phyloP scores from a whole-genome alignment of 2,113 vertebrate species.

The Verasper variegatus region DNA sequence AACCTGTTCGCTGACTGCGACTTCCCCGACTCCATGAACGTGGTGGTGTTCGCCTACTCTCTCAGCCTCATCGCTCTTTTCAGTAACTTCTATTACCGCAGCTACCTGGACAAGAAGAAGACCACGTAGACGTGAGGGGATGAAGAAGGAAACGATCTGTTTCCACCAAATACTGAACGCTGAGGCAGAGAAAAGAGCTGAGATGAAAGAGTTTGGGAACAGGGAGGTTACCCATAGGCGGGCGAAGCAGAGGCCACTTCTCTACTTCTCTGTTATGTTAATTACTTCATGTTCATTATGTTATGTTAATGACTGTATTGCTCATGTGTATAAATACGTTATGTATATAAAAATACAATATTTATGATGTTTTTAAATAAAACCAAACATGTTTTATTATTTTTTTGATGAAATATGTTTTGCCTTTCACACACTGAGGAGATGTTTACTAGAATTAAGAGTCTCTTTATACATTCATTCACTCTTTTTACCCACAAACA shows the following conservation, averaged over 20 bases:
- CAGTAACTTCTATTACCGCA: constrained; percentile 76
- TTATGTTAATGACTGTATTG: constrained; percentile 7
- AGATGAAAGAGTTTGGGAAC: background rate
- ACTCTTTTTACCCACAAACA: background rate
- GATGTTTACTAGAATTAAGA: background rate
- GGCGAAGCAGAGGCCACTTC: too few relatives aligned
- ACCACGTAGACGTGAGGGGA: constrained; percentile 46
- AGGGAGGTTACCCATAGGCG: too few relatives aligned
- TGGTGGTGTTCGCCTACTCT: constrained; percentile 66
- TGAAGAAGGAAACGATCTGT: background rate
- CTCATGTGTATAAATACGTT: background rate
- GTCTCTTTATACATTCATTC: background rate
- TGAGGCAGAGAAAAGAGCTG: background rate
- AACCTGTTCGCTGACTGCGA: constrained; percentile 78
- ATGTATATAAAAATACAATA: too few relatives aligned
- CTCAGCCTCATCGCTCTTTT: constrained; percentile 80
- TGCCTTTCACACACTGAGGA: background rate
- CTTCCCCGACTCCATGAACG: constrained; percentile 75
- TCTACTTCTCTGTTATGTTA: too few relatives aligned
- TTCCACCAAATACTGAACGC: background rate
- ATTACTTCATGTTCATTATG: too few relatives aligned
- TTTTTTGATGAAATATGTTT: background rate
- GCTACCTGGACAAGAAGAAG: constrained; percentile 63
- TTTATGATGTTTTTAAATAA: too few relatives aligned
- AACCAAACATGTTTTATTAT: too few relatives aligned